These are phyloP conservation scores for Catharus bicknelli DNA, from an alignment of 2,113 vertebrate genomes.

Conservation along the genomic window DNA sequence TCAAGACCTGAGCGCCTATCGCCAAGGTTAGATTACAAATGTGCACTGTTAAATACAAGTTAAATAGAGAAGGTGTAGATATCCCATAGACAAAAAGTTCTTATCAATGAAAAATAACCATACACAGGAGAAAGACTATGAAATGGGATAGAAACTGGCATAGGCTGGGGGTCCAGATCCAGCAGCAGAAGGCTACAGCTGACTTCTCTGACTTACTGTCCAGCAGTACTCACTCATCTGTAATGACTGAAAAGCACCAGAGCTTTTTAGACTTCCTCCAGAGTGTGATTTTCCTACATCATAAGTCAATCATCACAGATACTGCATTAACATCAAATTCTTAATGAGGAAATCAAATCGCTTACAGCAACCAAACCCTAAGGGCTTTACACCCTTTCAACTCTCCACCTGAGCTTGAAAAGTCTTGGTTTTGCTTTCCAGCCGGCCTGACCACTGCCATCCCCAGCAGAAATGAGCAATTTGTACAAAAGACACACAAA, in stretches of 20 bases:
- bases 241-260: background rate
- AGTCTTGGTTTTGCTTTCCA: background rate
- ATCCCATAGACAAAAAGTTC: background rate
- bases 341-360: background rate
- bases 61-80: background rate
- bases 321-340: background rate
- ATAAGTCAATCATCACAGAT: background rate
- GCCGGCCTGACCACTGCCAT: background rate
- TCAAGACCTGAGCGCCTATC: background rate
- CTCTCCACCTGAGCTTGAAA: background rate
- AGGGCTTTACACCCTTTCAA: background rate
- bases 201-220: background rate
- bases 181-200: background rate
- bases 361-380: background rate
- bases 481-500: background rate
- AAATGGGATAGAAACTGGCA: rapidly evolving
- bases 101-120: background rate
- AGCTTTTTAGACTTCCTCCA: background rate
- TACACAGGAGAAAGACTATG: background rate
- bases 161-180: background rate
- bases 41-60: background rate
- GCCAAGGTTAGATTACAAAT: background rate
- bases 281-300: background rate
- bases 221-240: background rate
- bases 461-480: background rate